Evolutionary conservation across 2,113 vertebrate genomes (phyloP).

Genomic region (Solea solea): DNA sequence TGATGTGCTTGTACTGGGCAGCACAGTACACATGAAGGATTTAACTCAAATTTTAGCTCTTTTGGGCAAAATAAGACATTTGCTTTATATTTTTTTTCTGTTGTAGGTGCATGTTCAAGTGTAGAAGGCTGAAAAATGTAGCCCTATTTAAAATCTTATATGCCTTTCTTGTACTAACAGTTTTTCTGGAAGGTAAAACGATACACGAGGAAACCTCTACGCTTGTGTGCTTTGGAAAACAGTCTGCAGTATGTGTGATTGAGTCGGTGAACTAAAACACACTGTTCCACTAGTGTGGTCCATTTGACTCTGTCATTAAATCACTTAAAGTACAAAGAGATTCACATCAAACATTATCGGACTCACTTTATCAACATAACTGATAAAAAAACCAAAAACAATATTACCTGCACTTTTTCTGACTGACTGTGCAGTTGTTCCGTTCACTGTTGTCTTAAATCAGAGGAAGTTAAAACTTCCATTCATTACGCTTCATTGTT

Average conservation of each 20-base stretch:
- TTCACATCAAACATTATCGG: constrained; percentile 17
- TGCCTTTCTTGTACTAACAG: neutral
- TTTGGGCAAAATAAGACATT: constrained; percentile 1
- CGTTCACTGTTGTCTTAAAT: constrained; percentile 13
- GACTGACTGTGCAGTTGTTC: constrained; percentile 19
- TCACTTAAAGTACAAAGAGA: neutral
- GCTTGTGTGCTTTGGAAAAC: neutral
- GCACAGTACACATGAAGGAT: neutral
- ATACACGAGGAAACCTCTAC: too few relatives aligned
- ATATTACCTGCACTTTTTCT: neutral
- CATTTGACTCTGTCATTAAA: neutral
- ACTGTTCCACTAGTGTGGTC: neutral
- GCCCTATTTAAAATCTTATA: neutral
- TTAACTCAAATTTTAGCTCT: neutral
- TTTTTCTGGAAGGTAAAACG: neutral
- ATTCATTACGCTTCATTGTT: neutral
- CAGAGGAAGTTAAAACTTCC: neutral
- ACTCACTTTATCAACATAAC: constrained; percentile 32
- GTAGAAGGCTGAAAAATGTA: neutral
- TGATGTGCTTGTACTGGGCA: neutral
- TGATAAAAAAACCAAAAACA: constrained; percentile 53
- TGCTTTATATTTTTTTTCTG: too few relatives aligned
- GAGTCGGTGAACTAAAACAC: neutral
- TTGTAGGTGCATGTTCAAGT: neutral
- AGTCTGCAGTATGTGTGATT: neutral